phyloP scores from a whole-genome alignment of 2,113 vertebrate species.

The Sula dactylatra region DNA sequence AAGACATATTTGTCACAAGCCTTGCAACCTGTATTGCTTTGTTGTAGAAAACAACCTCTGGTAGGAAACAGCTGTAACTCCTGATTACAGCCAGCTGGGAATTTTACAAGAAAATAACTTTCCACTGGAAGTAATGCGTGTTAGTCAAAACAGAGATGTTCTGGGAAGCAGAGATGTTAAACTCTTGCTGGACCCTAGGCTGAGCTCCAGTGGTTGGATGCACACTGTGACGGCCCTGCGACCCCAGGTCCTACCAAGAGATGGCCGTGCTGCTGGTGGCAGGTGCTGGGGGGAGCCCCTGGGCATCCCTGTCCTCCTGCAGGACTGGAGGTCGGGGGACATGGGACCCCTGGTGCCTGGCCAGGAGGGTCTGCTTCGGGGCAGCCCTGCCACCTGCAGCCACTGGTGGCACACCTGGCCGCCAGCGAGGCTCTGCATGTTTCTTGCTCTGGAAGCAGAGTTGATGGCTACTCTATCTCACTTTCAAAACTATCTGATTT shows the following conservation, averaged over 20 bases:
- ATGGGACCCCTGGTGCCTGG: neutral
- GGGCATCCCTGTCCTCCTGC: neutral
- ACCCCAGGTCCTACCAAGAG: no score
- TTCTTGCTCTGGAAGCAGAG: neutral
- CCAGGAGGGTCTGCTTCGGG: no score
- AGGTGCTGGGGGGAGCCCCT: neutral
- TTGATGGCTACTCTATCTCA: neutral
- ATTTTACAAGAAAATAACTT: neutral
- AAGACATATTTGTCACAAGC: neutral
- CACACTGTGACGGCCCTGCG: fast-evolving
- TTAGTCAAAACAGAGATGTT: neutral
- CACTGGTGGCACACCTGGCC: no score
- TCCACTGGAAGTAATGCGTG: neutral
- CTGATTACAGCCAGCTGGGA: neutral
- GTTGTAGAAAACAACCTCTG: neutral
- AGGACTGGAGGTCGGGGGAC: neutral
- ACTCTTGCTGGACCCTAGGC: neutral
- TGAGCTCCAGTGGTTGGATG: neutral
- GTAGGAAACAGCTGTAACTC: neutral
- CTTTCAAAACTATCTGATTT: neutral
- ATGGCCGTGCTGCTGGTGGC: neutral
- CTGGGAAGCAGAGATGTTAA: neutral
- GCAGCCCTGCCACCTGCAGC: neutral
- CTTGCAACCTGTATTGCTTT: neutral
- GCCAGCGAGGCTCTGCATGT: fast-evolving